phyloP scores from a whole-genome alignment of 2,113 vertebrate genomes.

The Fregetta grallaria region DNA sequence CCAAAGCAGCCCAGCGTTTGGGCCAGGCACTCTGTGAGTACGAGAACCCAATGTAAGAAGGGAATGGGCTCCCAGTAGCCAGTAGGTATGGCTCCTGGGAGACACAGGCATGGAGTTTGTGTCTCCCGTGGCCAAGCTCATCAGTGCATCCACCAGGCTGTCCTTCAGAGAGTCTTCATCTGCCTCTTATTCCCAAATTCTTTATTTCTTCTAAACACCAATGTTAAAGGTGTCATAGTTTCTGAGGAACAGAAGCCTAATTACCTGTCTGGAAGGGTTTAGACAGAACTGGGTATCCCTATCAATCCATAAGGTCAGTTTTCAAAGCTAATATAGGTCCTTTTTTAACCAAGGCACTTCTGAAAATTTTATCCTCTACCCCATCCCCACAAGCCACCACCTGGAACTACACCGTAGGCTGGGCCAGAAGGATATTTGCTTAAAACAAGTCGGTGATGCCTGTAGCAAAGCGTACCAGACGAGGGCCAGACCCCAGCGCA shows the following conservation, averaged over 20 bases:
- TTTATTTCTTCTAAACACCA: background rate
- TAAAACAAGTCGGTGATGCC: background rate
- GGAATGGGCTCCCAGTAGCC: background rate
- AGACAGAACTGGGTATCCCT: background rate
- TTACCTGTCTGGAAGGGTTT: background rate
- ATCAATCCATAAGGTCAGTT: background rate
- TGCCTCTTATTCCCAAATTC: background rate
- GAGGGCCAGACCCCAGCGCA: background rate
- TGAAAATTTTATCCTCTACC: background rate
- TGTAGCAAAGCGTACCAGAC: background rate
- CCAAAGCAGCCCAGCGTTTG: background rate
- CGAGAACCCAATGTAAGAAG: background rate
- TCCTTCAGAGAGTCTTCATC: background rate
- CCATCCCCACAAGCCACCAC: background rate
- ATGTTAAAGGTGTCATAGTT: background rate
- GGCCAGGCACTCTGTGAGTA: background rate
- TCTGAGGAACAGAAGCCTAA: background rate
- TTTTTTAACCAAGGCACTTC: background rate
- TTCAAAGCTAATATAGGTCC: background rate
- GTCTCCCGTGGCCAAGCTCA: fast-evolving
- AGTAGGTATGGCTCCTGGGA: background rate
- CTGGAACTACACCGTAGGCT: background rate
- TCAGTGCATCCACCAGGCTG: background rate
- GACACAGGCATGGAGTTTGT: background rate
- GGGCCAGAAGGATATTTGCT: background rate